Evolutionary conservation across 2,888 invertebrate genomes (phyloP).

Genomic region (Halictus ligatus): DNA sequence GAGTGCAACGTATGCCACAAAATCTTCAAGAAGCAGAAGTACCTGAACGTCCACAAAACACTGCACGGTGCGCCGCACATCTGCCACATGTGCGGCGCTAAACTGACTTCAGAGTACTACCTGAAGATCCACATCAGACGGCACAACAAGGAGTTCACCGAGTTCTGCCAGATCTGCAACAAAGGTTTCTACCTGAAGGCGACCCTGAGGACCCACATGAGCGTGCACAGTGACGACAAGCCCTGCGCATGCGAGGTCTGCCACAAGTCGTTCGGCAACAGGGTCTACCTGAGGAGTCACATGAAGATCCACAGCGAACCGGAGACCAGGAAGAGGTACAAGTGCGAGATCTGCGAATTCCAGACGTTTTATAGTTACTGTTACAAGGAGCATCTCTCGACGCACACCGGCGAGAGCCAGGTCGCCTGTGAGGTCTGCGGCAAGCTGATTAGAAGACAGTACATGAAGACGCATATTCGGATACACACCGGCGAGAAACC

Average conservation of each 20-base stretch:
- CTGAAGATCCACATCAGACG: constrained; percentile 86
- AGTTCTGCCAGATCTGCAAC: constrained; percentile 79
- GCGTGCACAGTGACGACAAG: constrained; percentile 75
- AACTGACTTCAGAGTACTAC: constrained; percentile 87
- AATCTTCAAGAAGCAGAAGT: constrained; percentile 75
- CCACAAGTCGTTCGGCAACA: constrained; percentile 85
- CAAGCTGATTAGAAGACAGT: constrained; percentile 79
- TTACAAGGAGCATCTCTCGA: constrained; percentile 82
- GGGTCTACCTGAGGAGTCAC: constrained; percentile 85
- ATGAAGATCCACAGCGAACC: constrained; percentile 75
- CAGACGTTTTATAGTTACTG: constrained; percentile 83
- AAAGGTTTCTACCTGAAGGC: constrained; percentile 81
- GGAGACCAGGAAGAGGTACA: constrained; percentile 85
- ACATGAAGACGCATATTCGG: constrained; percentile 76
- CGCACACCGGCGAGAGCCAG: constrained; percentile 82
- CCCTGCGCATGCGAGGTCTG: constrained; percentile 75
- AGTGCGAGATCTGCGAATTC: constrained; percentile 84
- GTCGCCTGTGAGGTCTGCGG: constrained; percentile 82
- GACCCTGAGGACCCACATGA: constrained; percentile 78
- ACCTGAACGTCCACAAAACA: constrained; percentile 74
- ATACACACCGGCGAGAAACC: constrained; percentile 79
- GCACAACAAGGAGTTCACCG: constrained; percentile 86
- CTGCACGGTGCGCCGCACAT: constrained; percentile 85
- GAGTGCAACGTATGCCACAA: constrained; percentile 75
- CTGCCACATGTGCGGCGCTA: constrained; percentile 87